Evolutionary conservation across 1,140 invertebrate genomes (phyloP), one percentile per base, ranked within the genome.

Genomic region (Saccostrea echinata): DNA sequence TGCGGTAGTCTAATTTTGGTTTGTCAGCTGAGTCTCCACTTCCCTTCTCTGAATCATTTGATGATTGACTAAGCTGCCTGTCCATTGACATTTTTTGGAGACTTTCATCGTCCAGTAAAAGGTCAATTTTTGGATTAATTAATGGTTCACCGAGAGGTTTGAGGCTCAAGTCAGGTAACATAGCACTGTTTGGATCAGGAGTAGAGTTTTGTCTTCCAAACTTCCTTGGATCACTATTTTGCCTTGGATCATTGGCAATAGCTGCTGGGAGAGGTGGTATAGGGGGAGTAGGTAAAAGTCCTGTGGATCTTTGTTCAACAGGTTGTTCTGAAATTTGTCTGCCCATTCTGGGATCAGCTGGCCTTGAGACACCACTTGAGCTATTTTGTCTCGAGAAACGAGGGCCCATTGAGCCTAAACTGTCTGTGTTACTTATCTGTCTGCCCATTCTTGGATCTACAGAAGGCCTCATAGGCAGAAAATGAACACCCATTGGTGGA

Each of bases 1-100:
- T 93, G 52, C 93, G 89, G 90, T 94, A 91, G 84, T 93, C 93
- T 88, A 94, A 88, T 90, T 93, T 93, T 33, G 86, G 88, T 89
- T 91, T 91, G 51, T 91, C 87, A 51, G 81, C 81, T 84, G 88
- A 30, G 55, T 83, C 80, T 33, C 87, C 89, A 76, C 88, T 88
- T 57, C 55, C 76, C 84, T 86, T 55, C 76, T 90, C 89, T 71
- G 87, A 83, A 55, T 88, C 86, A 43, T 85, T 57, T 52, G 84
- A 86, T 84, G 87, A 81, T 51, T 91, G 87, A 88, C 90, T 91
- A 21, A 57, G 68, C 55, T 89, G 88, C 81, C 90, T 88, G 0
- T 84, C 43, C 43, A 90, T 51, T 27, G 51, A 21, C 80, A 82
- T 53, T 30, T 83, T 83, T 83, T 83, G 35, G 30, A 82, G 18